Base-by-base conservation (phyloP, 2,888 invertebrate genomes). In the Parascotia fuliginaria region DNA sequence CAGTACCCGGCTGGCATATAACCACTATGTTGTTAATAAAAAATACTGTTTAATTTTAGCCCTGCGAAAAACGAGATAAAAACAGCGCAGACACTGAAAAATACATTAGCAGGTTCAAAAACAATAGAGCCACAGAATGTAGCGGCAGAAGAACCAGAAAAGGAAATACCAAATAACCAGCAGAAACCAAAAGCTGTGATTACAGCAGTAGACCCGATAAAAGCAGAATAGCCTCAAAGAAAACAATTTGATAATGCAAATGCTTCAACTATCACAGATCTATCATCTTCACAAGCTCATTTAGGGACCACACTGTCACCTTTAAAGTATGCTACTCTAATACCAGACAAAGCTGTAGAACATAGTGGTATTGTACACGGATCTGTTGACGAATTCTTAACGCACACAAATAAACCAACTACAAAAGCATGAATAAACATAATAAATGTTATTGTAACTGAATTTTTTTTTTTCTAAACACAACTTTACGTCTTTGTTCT, bases 31-130 rank as follows among this genome's bases (percentile, higher is more conserved):
- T 5, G 5, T 19, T 19, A 19, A 19, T 19, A 19, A 3, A 19
- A 19, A 29, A 27, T 14, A 29, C 9, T 14, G 14, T 12, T n/a
- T 42, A 28, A 9, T 32, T 11, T 29, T 50, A 87, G 87, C 2
- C 84, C 85, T 37, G 76, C 83, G 0, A 85, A 79, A 44, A 78
- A 60, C 15, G 85, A 85, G 57, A 14, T 78, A 13, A 38, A 38
- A 4, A 11, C 29, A 12, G 29, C 3, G n/a, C 29, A 29, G 29
- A 19, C 19, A 19, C 19, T 19, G 19, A 19, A 19, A 59, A 72
- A 48, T 6, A 69, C 78, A 45, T 63, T 79, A 19, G 19, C 36
- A 60, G 60, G 15, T 52, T 64, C 42, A 65, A 72, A 50, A 52
- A 69, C 27, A 46, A 57, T 3, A 45, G 3, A 11, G 11, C 22